Conservation (phyloP, 2,888 invertebrate species). For the Crossocerus cetratus region DNA sequence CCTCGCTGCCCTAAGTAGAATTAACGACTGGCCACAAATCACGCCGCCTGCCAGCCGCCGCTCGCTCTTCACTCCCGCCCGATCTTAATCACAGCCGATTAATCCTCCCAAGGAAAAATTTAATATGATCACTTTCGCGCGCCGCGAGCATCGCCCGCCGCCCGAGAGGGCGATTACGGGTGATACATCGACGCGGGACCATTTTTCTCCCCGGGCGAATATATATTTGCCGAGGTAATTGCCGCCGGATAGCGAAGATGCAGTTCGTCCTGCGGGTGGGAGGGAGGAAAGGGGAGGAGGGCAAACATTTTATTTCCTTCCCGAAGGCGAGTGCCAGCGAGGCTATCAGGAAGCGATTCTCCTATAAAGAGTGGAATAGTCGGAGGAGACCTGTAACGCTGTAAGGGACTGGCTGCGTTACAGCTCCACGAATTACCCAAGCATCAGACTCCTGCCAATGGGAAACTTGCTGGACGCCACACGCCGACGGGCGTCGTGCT, state of each 20-base stretch:
- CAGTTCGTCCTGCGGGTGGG: neutral
- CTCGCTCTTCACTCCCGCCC: neutral
- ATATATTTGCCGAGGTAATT: neutral
- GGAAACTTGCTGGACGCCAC: neutral
- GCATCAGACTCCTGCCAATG: neutral
- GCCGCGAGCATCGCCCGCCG: too few relatives aligned
- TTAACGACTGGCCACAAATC: neutral
- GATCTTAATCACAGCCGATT: neutral
- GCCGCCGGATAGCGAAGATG: neutral
- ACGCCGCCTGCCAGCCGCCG: neutral
- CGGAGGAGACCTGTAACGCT: slow-evolving; percentile 7
- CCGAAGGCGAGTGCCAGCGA: neutral
- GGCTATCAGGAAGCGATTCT: slow-evolving; percentile 6
- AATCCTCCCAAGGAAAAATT: neutral
- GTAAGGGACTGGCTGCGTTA: neutral
- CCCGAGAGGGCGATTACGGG: too few relatives aligned
- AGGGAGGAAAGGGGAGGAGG: too few relatives aligned
- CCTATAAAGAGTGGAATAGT: neutral
- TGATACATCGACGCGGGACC: neutral
- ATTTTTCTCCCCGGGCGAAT: neutral
- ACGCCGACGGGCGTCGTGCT: slow-evolving; percentile 9
- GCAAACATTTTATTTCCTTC: too few relatives aligned
- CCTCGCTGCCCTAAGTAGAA: slow-evolving; percentile 11
- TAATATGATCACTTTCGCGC: neutral
- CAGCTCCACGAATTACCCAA: slow-evolving; percentile 20